Conservation (phyloP, 2,888 invertebrate species). For the Agrilus biguttatus region DNA sequence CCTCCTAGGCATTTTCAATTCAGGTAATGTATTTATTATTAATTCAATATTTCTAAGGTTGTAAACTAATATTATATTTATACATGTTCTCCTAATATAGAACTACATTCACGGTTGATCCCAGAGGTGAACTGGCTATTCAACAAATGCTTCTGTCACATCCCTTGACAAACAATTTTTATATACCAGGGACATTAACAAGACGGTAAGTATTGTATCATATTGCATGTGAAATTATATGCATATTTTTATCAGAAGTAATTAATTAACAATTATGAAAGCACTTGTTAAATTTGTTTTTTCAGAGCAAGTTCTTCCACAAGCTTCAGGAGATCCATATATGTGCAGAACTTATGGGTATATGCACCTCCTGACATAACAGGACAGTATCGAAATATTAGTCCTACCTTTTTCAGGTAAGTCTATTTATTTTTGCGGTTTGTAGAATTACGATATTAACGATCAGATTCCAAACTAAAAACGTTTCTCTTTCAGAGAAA, state of each 20-base stretch:
- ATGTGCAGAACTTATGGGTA: slow-evolving; percentile 64
- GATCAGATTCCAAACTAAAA: neutral
- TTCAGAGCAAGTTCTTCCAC: slow-evolving; percentile 20
- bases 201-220: no score
- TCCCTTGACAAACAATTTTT: slow-evolving; percentile 23
- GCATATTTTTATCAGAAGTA: neutral
- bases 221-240: neutral
- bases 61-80: no score
- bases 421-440: slow-evolving; percentile 21
- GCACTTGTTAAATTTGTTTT: neutral
- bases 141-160: slow-evolving; percentile 40
- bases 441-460: neutral
- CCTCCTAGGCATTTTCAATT: slow-evolving; percentile 28
- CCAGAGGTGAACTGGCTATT: slow-evolving; percentile 43
- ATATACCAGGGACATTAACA: slow-evolving; percentile 10
- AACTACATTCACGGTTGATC: slow-evolving; percentile 53
- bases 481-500: slow-evolving; percentile 38
- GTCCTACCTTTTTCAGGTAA: slow-evolving; percentile 60
- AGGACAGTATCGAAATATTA: slow-evolving; percentile 56
- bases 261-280: neutral
- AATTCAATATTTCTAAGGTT: neutral
- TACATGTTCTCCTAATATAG: slow-evolving; percentile 31
- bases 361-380: slow-evolving; percentile 53
- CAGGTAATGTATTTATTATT: slow-evolving; percentile 16
- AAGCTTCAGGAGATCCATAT: slow-evolving; percentile 54